Conservation (phyloP, 1,140 invertebrate species). For the Drosophila serrata region DNA sequence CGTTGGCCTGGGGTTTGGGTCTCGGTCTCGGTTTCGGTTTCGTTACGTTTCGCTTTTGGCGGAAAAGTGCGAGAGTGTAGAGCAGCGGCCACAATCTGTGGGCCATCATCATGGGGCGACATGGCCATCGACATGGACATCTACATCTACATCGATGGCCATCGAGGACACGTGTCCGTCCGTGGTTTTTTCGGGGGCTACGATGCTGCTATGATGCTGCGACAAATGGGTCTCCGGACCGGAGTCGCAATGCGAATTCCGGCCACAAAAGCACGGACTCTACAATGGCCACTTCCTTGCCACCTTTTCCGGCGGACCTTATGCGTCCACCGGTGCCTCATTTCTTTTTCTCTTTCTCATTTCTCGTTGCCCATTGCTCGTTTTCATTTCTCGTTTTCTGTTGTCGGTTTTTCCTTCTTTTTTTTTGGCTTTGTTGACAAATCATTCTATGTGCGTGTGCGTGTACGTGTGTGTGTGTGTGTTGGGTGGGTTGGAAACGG, state of each 20-base stretch:
- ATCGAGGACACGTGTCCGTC: slow-evolving; percentile 48
- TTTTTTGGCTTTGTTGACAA: slow-evolving; percentile 44
- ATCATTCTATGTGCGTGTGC: slow-evolving; percentile 41
- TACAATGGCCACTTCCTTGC: slow-evolving; percentile 54
- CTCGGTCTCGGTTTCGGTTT: background rate
- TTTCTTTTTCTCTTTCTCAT: slow-evolving; percentile 13
- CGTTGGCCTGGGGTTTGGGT: background rate
- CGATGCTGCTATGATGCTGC: slow-evolving; percentile 18
- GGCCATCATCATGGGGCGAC: slow-evolving; percentile 26
- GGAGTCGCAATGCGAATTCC: slow-evolving; percentile 40
- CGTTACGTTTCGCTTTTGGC: background rate
- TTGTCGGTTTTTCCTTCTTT: slow-evolving; percentile 1
- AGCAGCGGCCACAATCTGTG: slow-evolving; percentile 29
- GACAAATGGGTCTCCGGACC: slow-evolving; percentile 46
- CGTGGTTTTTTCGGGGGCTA: slow-evolving; percentile 2
- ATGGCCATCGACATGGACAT: slow-evolving; percentile 33
- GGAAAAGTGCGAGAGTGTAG: slow-evolving; percentile 9
- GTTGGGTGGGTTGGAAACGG: background rate
- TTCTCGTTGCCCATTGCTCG: background rate
- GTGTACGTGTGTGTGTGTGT: background rate
- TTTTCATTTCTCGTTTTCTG: slow-evolving; percentile 17
- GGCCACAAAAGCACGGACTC: slow-evolving; percentile 47
- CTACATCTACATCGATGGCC: slow-evolving; percentile 43
- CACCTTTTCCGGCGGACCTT: slow-evolving; percentile 51
- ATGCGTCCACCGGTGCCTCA: slow-evolving; percentile 23